These are phyloP conservation scores for Coregonus clupeaformis DNA, from an alignment of 2,113 vertebrate species.

Conservation along the genomic window DNA sequence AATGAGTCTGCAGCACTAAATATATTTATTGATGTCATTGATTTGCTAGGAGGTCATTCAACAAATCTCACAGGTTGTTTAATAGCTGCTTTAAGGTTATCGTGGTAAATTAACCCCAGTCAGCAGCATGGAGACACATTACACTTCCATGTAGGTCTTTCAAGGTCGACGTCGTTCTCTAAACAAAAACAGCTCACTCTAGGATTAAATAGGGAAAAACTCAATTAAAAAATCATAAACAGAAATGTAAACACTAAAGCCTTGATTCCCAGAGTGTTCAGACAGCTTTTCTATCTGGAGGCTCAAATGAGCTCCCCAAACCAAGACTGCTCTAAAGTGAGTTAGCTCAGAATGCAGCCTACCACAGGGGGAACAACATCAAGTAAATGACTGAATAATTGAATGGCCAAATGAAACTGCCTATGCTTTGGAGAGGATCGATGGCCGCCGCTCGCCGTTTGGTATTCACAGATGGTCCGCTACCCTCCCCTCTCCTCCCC, in stretches of 20 bases:
- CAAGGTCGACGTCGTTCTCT: no score
- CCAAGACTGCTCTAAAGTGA: conserved; percentile 25
- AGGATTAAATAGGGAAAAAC: no score
- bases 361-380: conserved; percentile 59
- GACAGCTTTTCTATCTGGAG: neutral
- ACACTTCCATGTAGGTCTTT: no score
- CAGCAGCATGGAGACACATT: neutral
- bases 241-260: no score
- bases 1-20: conserved; percentile 42
- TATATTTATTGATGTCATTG: conserved; percentile 65
- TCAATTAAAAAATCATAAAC: no score
- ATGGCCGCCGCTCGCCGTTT: conserved; percentile 39
- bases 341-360: neutral
- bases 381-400: conserved; percentile 70
- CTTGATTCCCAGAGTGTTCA: neutral
- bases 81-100: neutral
- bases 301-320: neutral
- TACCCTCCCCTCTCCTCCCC: neutral
- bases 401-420: conserved; percentile 66
- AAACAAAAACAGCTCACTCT: no score
- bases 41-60: conserved; percentile 52
- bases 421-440: conserved; percentile 53
- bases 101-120: neutral
- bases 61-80: conserved; percentile 22
- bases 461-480: no score